These are phyloP conservation scores for Lonchura striata DNA, from an alignment of 2,113 vertebrate genomes.

Conservation along the genomic window DNA sequence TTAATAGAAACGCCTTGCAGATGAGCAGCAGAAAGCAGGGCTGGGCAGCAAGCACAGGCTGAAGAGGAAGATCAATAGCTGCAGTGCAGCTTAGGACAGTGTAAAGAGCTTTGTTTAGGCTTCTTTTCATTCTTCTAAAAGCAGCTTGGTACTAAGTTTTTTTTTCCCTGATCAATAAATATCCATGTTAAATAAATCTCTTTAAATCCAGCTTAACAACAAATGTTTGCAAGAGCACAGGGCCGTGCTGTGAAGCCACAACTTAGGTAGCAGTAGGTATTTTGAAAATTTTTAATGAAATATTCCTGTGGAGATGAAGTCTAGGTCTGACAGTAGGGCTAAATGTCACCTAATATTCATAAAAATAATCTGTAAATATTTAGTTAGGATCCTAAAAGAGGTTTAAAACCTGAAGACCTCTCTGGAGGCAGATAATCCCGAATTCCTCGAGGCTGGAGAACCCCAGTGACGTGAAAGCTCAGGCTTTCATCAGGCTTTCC, in stretches of 20 bases:
- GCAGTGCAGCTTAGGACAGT: not conserved
- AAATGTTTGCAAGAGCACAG: not conserved
- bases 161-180: constrained; percentile 14
- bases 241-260: not conserved
- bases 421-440: not conserved
- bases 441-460: not conserved
- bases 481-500: not conserved
- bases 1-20: not conserved
- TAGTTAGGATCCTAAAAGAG: not conserved
- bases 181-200: constrained; percentile 46
- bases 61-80: constrained; percentile 21
- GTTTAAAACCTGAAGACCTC: not conserved
- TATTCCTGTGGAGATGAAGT: not conserved
- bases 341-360: too few species aligned
- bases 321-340: not conserved
- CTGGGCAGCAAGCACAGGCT: not conserved
- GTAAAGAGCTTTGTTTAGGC: constrained; percentile 44
- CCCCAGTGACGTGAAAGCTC: not conserved
- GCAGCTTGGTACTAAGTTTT: not conserved
- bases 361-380: not conserved
- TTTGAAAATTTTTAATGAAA: not conserved
- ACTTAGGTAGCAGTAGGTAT: not conserved
- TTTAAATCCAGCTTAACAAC: constrained; percentile 32
- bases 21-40: not conserved
- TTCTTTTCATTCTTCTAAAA: constrained; percentile 47